Evolutionary conservation across 2,888 invertebrate species (phyloP), one percentile per base, ranked within the genome.

Genomic region (Horisme vitalbata): DNA sequence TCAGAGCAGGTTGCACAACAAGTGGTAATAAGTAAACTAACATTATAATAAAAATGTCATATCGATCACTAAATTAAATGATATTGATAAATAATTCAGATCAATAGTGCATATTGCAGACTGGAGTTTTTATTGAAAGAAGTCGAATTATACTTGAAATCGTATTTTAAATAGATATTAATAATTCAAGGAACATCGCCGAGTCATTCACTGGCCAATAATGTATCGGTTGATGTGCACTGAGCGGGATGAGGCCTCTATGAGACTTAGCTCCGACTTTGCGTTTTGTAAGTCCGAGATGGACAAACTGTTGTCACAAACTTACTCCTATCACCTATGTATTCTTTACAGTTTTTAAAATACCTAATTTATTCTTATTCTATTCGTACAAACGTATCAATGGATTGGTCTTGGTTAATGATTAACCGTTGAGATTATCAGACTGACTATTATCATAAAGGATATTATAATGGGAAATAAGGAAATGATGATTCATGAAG

Each of bases 41-140:
- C 8, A 35, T 41, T 46, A 35, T 23, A 15, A 36, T 32, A 46
- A 31, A 18, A 23, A 28, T 35, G 41, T 36, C 9, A 31, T 20
- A 21, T 18, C 39, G 37, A 32, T 44, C 26, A 10, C 13, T 10
- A n/a, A n/a, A n/a, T n/a, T n/a, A n/a, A n/a, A n/a, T n/a, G n/a
- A n/a, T n/a, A 11, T 15, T 6, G 36, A 51, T 55, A 8, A 45
- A 48, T 48, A 48, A 51, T 51, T 55, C 38, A 45, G 37, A 47
- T 11, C 14, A 10, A 12, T 20, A 15, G 13, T 41, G 47, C 36
- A 37, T 37, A 27, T 31, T 28, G 28, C 34, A 18, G 38, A 3
- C 32, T 8, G 26, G 34, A 21, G 14, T 4, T 27, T 37, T 38
- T 12, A 33, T 14, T 43, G 32, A 13, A 41, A 33, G 21, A 34